Evolutionary conservation across 2,888 invertebrate species (phyloP), one percentile per base, ranked within the genome.

Genomic region (Idaea biselata): DNA sequence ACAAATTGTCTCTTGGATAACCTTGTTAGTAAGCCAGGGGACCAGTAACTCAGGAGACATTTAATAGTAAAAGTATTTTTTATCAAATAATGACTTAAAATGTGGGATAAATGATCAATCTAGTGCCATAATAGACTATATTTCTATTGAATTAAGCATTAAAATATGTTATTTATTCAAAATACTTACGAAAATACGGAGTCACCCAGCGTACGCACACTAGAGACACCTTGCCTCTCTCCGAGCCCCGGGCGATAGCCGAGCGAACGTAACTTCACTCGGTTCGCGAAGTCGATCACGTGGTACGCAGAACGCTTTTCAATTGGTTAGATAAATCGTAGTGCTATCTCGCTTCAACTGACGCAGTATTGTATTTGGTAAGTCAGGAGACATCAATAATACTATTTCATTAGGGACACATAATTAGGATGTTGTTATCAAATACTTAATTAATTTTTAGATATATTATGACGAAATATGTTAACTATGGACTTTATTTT

Each of bases 181-280:
- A 33, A 33, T 58, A 58, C 17, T 31, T 58, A 33, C 58, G 58
- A 58, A 32, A 58, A 58, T 16, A 58, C 33, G 33, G 33, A 58
- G 58, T 58, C 33, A 58, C 58, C 58, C 58, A 58, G 58, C 33
- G 16, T 31, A 58, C 58, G n/a, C 3, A 58, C 58, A 58, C 16
- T 58, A 58, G 17, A 58, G 31, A 31, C 58, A 58, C 44, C 59
- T 59, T 59, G 53, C 59, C 59, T 59, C 59, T 16, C 44, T 59
- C 18, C 3, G 59, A 59, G 59, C 59, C 33, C 11, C 18, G 59
- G 6, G 18, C 59, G 53, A 54, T 54, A 16, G 54, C 54, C 54
- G 54, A 54, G 14, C 16, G 54, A 54, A 54, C 14, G 54, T 54
- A 54, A 16, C 14, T 54, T 54, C 54, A 54, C 16, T 54, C 54